Conservation (phyloP, 2,113 vertebrate species). For the Vicugna pacos region DNA sequence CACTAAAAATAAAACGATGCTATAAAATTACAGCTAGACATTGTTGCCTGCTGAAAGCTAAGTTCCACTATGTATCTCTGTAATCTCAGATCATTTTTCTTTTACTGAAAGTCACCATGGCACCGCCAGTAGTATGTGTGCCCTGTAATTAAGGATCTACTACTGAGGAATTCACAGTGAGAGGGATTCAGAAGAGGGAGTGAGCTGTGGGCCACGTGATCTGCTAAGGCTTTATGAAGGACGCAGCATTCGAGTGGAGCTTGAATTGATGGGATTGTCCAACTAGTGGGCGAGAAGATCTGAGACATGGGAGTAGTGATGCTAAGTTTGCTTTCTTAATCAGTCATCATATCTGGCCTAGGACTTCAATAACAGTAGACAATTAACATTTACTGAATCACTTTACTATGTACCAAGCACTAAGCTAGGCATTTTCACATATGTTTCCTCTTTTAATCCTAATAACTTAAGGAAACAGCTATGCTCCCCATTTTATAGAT, state of each 20-base stretch:
- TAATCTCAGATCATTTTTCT: neutral
- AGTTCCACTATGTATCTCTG: neutral
- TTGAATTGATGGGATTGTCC: neutral
- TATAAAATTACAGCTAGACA: neutral
- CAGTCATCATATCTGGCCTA: neutral
- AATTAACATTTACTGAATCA: neutral
- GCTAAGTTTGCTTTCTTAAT: neutral
- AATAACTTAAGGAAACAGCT: neutral
- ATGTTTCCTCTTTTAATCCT: neutral
- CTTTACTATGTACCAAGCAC: neutral
- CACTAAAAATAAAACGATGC: neutral
- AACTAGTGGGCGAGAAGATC: neutral
- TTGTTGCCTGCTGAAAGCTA: neutral
- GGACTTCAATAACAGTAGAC: neutral
- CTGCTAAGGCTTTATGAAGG: neutral
- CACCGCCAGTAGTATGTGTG: neutral
- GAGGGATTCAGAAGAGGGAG: neutral
- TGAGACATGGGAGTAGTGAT: neutral
- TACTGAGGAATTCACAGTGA: neutral
- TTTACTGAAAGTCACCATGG: neutral
- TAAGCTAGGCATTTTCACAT: neutral
- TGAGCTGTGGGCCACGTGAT: rapidly evolving
- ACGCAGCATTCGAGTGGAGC: neutral
- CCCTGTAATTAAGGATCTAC: neutral
- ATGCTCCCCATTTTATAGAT: neutral